Evolutionary conservation across 1,140 invertebrate species (phyloP).

Genomic region (Ostrea denselamellosa): DNA sequence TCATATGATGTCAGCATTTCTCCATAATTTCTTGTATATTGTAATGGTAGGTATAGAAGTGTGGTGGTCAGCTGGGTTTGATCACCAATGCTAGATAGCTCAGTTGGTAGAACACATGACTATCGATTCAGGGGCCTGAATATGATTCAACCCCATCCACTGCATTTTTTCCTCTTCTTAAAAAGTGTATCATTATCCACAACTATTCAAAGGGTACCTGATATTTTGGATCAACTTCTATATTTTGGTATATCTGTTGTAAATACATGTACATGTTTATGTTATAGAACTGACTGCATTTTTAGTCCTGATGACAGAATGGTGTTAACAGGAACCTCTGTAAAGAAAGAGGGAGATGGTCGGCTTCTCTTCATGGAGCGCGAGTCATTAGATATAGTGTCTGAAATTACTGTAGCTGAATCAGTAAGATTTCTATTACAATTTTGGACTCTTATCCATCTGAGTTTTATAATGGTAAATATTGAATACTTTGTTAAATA

Average conservation of each 20-base stretch:
- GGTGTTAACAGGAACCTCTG: slow-evolving; percentile 92
- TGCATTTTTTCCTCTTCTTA: no score
- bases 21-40: neutral
- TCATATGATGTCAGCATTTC: no score
- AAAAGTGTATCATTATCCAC: no score
- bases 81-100: no score
- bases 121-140: no score
- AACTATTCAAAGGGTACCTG: no score
- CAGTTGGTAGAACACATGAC: no score
- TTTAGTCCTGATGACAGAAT: slow-evolving; percentile 96
- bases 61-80: no score
- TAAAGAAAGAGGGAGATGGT: slow-evolving; percentile 86
- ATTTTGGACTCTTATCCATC: no score
- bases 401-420: slow-evolving; percentile 87
- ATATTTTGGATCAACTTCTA: no score
- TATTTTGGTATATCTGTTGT: neutral
- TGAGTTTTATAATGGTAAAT: no score
- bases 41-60: neutral
- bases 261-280: neutral
- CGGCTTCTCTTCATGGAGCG: slow-evolving; percentile 90
- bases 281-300: slow-evolving; percentile 90
- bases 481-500: neutral
- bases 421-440: slow-evolving; percentile 80
- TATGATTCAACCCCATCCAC: no score
- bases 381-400: slow-evolving; percentile 85